phyloP scores from a whole-genome alignment of 2,797 vertebrate species.

The Odontamblyopus rebecca region DNA sequence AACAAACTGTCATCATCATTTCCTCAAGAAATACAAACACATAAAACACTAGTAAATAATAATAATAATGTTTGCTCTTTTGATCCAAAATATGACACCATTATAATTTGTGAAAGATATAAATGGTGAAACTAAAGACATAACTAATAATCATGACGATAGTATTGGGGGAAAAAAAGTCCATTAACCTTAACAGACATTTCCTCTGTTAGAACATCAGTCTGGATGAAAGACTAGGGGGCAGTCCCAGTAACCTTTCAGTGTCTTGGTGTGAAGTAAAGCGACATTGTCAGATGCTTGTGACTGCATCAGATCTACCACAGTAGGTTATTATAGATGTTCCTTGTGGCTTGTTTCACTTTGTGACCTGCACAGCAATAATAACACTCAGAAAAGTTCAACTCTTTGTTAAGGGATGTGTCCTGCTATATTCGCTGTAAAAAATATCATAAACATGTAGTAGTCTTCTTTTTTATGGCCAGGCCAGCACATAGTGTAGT shows the following conservation, averaged over 20 bases:
- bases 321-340: slow-evolving; percentile 59
- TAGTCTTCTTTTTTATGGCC: neutral
- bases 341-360: slow-evolving; percentile 22
- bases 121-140: slow-evolving; percentile 22
- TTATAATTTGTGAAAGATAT: neutral
- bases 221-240: slow-evolving; percentile 48
- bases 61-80: neutral
- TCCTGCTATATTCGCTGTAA: neutral
- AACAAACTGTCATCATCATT: neutral
- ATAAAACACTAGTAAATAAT: neutral
- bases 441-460: neutral
- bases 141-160: slow-evolving; percentile 24
- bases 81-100: neutral
- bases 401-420: neutral
- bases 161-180: slow-evolving; percentile 18
- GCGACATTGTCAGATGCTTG: slow-evolving; percentile 58
- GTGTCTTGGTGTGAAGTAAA: slow-evolving; percentile 51
- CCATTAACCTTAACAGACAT: slow-evolving; percentile 66
- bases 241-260: slow-evolving; percentile 74
- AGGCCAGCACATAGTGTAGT: no score
- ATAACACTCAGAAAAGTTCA: slow-evolving; percentile 22
- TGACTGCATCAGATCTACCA: slow-evolving; percentile 68
- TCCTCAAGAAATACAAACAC: neutral
- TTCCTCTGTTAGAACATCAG: slow-evolving; percentile 42
- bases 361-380: slow-evolving; percentile 16